Base-by-base conservation (phyloP, 2,797 vertebrate genomes). In the Falco columbarius region DNA sequence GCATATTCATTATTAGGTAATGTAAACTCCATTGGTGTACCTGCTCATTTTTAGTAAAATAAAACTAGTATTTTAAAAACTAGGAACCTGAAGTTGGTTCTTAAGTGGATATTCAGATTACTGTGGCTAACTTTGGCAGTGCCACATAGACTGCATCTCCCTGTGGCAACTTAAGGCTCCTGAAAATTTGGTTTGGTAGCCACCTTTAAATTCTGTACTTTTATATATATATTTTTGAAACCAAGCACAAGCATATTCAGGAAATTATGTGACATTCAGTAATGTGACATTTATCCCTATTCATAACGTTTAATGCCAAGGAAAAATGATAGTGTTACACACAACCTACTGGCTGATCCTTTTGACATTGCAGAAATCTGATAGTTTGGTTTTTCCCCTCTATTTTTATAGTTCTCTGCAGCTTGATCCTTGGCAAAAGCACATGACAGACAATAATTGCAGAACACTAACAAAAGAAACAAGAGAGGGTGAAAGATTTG, bases 341-440 rank as follows among this genome's bases (percentile, higher is more conserved):
- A 56, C 21, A 91, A 55, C n/a, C 52, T 92, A 87, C 70, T 70
- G 70, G 32, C 51, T 95, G 80, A 95, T 94, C 89, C 79, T 93
- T 87, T 88, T 92, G 96, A 71, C 84, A 81, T 91, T 96, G 91
- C 92, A 95, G 95, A 97, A 97, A 97, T 96, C 56, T 47, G 96
- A 97, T 96, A 62, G 47, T 97, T 97, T 97, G 49, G 22, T n/a
- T 56, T 85, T 91, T 92, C 70, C 76, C 92, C 94, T 97, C 95
- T 98, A 65, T 97, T 97, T 98, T 97, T 96, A 89, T 96, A 97
- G 95, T 96, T 95, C 67, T 86, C 63, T 80, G 59, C 93, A 92
- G 84, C 76, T 93, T 97, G 95, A 83, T 83, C 95, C 95, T 93
- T 96, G 81, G 94, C 49, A 88, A 97, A 92, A 84, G 70, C 93